Base-by-base conservation (phyloP, 92 coral and sea anemone genomes). In the Meandrina meandrites region DNA sequence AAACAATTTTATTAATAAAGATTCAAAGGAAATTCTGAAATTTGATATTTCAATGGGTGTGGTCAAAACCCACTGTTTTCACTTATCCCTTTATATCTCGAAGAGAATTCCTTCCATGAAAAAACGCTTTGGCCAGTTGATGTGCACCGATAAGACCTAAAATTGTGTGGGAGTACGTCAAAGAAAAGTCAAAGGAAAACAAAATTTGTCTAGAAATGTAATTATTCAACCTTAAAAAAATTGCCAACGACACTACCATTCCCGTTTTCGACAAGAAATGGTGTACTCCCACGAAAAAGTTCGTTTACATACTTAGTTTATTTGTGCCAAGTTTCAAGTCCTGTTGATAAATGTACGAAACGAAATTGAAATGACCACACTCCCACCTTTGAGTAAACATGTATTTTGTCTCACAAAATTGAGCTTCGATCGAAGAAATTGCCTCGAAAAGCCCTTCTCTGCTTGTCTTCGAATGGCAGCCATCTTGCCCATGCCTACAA, bases 11-110 rank as follows among this genome's bases (percentile, higher is more conserved):
- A 13, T 28, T 30, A 2, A 13, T 2, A 13, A 34, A 70, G 76
- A 70, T 3, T 70, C 18, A 35, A 70, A 70, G 76, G 4, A 1
- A 37, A 37, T 37, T 13, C 1, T 72, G 77, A 28, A 72, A 72
- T 72, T 72, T 72, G 77, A 72, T 72, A 72, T 30, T 72, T 72
- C 18, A 31, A 72, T 45, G 64, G 64, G 81, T 37, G 58, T 77
- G 37, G 81, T 47, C 64, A 3, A 77, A 77, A 48, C 81, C 64
- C 64, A 9, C 81, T 4, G 34, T 3, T 48, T 77, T 77, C 8
- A 12, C 14, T 48, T 77, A 11, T 48, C 45, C 48, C 64, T 75
- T 1, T 75, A 36, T 40, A 5, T 37, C 56, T 37, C 79, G 35
- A 75, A 77, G 81, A 77, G 6, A 24, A 47, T 77, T 77, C 15